phyloP scores from a whole-genome alignment of 2,797 vertebrate genomes.

The Podarcis siculus region DNA sequence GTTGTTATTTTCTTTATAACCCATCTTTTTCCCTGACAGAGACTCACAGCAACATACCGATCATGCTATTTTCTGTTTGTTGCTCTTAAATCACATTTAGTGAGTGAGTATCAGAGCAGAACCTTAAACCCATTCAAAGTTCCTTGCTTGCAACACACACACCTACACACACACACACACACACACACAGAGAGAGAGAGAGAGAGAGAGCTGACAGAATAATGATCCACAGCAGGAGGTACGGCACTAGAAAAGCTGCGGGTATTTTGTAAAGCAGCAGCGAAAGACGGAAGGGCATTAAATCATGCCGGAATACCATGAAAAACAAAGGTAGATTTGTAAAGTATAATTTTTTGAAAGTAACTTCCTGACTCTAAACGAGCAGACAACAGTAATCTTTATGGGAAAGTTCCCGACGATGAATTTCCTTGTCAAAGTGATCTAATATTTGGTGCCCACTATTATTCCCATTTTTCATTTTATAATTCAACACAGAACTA shows the following conservation, averaged over 20 bases:
- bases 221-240: constrained; percentile 14
- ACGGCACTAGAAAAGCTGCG: constrained; percentile 47
- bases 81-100: constrained; percentile 12
- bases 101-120: constrained; percentile 31
- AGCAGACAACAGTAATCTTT: constrained; percentile 18
- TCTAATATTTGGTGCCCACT: constrained; percentile 49
- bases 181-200: no score
- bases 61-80: not conserved
- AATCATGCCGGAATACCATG: constrained; percentile 26
- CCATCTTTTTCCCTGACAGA: no score
- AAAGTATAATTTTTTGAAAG: constrained; percentile 63
- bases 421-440: constrained; percentile 65
- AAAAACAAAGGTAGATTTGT: constrained; percentile 51
- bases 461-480: constrained; percentile 60
- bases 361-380: constrained; percentile 52
- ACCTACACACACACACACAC: no score
- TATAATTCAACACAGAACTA: constrained; percentile 23
- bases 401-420: constrained; percentile 56
- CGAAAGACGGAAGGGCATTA: constrained; percentile 21
- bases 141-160: not conserved
- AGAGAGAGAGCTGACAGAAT: constrained; percentile 8
- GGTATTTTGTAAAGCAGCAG: constrained; percentile 56
- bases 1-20: no score
- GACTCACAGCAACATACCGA: not conserved
- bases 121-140: constrained; percentile 34